phyloP scores from a whole-genome alignment of 2,113 vertebrate genomes.

The Naja naja region DNA sequence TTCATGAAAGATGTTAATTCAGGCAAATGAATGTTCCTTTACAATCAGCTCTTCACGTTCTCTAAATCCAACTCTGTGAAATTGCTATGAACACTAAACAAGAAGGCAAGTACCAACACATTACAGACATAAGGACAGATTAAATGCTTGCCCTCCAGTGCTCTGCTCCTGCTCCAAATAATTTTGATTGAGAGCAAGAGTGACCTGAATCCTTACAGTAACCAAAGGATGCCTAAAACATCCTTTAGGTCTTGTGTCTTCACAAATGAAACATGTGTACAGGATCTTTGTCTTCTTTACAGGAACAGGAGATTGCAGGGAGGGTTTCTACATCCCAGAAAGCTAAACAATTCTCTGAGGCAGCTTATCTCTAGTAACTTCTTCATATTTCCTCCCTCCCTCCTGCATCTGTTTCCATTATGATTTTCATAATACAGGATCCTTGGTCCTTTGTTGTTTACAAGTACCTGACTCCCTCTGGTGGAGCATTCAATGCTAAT shows the following conservation, averaged over 20 bases:
- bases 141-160: not conserved
- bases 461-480: slow-evolving; percentile 18
- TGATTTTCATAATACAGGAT: not conserved
- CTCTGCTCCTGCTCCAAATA: not conserved
- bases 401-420: not conserved
- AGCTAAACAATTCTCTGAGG: not conserved
- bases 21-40: not conserved
- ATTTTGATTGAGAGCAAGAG: not conserved
- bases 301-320: not conserved
- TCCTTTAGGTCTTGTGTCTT: not conserved
- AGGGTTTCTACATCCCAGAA: not conserved
- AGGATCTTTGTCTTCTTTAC: not conserved
- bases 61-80: not conserved
- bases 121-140: not conserved
- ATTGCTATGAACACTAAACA: not conserved
- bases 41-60: not conserved
- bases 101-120: not conserved
- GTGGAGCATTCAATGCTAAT: not conserved
- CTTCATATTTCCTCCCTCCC: not conserved
- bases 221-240: not conserved
- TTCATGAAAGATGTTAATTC: not conserved
- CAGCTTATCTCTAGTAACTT: not conserved
- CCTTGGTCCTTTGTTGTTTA: not conserved
- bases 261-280: not conserved
- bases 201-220: not conserved